Conservation (phyloP, 2,888 invertebrate genomes). For the Coleophora deauratella region DNA sequence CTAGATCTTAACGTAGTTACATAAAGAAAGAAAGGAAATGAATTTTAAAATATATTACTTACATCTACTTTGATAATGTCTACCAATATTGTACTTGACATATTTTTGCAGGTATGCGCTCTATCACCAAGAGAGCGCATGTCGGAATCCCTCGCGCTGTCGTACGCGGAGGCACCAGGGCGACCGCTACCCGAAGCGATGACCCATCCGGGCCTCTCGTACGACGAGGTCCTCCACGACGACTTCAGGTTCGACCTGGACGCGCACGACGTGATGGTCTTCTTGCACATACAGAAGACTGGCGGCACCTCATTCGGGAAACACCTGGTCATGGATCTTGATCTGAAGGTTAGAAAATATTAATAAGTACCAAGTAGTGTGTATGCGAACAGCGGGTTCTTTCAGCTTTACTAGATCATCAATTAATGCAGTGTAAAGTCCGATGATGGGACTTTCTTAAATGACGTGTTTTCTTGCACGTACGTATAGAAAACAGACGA, state of each 20-base stretch:
- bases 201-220: conserved; percentile 82
- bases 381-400: too few relatives aligned
- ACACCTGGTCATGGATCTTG: conserved; percentile 96
- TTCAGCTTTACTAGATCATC: too few relatives aligned
- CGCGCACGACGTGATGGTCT: conserved; percentile 97
- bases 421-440: too few relatives aligned
- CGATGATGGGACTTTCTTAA: too few relatives aligned
- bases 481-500: too few relatives aligned
- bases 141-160: conserved; percentile 66
- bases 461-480: too few relatives aligned
- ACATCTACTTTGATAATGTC: too few relatives aligned
- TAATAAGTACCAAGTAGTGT: neutral
- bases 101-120: conserved; percentile 78
- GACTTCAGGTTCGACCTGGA: conserved; percentile 92
- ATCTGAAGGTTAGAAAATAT: conserved; percentile 78
- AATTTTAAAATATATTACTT: too few relatives aligned
- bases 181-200: conserved; percentile 67
- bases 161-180: conserved; percentile 68
- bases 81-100: neutral
- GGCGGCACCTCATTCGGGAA: conserved; percentile 98
- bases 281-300: conserved; percentile 98
- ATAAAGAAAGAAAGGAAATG: too few relatives aligned
- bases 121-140: conserved; percentile 78
- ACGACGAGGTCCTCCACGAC: conserved; percentile 90
- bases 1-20: too few relatives aligned